Percentiles rank a stretch among this genome's conserved stretches.
phyloP scores from a whole-genome alignment of 2,888 invertebrate genomes.

The Junonia oenone region DNA sequence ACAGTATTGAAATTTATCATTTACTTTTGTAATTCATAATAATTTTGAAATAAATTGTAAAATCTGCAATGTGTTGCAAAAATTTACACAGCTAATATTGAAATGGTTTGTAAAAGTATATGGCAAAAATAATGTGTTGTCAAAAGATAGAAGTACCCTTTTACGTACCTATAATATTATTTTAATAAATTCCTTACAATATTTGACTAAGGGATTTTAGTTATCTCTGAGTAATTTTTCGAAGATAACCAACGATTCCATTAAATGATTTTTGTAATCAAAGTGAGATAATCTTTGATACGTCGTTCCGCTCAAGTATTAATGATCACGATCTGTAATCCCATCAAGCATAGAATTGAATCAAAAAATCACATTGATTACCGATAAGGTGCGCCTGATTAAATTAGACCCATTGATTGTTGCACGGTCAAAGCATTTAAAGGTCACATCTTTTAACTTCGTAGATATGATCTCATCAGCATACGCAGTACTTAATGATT shows the following conservation, averaged over 20 bases:
- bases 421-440: neutral
- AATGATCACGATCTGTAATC: neutral
- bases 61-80: too few relatives aligned
- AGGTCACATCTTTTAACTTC: neutral
- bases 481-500: neutral
- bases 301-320: neutral
- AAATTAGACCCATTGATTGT: constrained; percentile 10
- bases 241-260: neutral
- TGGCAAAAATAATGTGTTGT: too few relatives aligned
- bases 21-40: too few relatives aligned
- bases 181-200: too few relatives aligned
- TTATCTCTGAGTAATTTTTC: too few relatives aligned
- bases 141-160: too few relatives aligned
- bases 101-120: too few relatives aligned
- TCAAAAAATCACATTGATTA: neutral
- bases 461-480: neutral
- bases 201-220: too few relatives aligned
- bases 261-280: neutral
- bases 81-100: too few relatives aligned
- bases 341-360: neutral
- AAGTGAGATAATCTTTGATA: neutral
- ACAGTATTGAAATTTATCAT: too few relatives aligned
- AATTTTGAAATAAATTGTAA: too few relatives aligned
- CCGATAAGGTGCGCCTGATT: constrained; percentile 9
- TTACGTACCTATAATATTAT: too few relatives aligned